These are phyloP conservation scores for Tipula confusa DNA, from an alignment of 2,888 invertebrate species.

Conservation along the genomic window DNA sequence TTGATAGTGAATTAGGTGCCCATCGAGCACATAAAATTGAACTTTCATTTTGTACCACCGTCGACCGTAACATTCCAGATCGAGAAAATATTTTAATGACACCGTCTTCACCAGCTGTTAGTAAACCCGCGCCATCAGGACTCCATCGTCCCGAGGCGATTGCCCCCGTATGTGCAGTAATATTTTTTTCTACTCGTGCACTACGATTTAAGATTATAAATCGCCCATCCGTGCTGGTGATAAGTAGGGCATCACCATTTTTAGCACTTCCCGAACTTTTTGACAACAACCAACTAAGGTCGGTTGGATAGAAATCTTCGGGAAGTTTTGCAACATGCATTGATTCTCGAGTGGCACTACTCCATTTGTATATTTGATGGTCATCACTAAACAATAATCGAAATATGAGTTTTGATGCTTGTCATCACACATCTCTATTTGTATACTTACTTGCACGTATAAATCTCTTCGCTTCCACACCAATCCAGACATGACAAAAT, in stretches of 20 bases:
- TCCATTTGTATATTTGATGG: conserved; percentile 85
- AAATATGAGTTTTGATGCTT: conserved; percentile 31
- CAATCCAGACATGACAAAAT: conserved; percentile 89
- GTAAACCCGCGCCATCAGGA: conserved; percentile 88
- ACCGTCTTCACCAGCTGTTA: conserved; percentile 96
- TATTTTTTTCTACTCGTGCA: conserved; percentile 87
- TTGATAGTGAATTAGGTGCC: conserved; percentile 66
- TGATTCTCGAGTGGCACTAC: conserved; percentile 72
- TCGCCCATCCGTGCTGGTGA: conserved; percentile 84
- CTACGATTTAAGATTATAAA: conserved; percentile 84
- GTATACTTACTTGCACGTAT: conserved; percentile 72
- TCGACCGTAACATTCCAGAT: conserved; percentile 88
- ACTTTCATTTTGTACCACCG: conserved; percentile 75
- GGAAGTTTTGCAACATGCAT: conserved; percentile 72
- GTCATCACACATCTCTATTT: conserved; percentile 34
- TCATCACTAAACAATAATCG: conserved; percentile 67
- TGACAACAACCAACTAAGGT: conserved; percentile 77
- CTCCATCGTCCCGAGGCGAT: conserved; percentile 89
- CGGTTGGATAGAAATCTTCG: conserved; percentile 80
- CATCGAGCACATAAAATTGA: conserved; percentile 83
- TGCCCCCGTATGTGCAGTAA: conserved; percentile 90
- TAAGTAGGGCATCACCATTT: conserved; percentile 68
- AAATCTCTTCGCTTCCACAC: conserved; percentile 91
- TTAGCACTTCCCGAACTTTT: conserved; percentile 46
- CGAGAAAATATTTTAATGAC: conserved; percentile 95